A percentile compares a stretch with the other conserved stretches of the same genome.
These are phyloP conservation scores for Rhabditophanes sp. DNA, from an alignment of 2,888 invertebrate species.

Conservation along the genomic window DNA sequence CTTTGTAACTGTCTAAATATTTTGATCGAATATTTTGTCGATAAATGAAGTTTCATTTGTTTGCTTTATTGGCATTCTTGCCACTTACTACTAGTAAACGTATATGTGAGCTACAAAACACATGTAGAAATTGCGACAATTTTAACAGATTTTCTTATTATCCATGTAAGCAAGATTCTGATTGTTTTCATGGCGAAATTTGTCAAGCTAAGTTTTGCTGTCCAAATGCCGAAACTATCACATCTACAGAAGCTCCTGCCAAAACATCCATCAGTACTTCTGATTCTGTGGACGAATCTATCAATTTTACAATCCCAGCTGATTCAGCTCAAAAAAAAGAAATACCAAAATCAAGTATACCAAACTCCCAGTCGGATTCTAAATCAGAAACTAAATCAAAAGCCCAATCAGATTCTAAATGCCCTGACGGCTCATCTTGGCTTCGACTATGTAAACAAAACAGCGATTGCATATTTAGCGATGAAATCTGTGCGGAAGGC, in stretches of 20 bases:
- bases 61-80: no score
- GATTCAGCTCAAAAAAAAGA: no score
- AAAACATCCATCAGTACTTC: no score
- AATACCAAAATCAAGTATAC: no score
- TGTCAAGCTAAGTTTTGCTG: conserved; percentile 16
- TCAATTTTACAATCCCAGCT: no score
- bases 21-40: neutral
- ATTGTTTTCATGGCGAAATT: conserved; percentile 13
- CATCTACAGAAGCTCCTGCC: no score
- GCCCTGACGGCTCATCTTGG: conserved; percentile 14
- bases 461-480: conserved; percentile 13
- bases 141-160: conserved; percentile 12
- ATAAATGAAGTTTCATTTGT: conserved; percentile 2
- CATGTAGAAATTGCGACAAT: conserved; percentile 9
- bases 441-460: conserved; percentile 10
- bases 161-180: conserved; percentile 8
- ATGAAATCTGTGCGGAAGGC: conserved; percentile 16
- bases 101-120: conserved; percentile 12
- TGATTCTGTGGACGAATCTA: no score
- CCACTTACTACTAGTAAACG: conserved; percentile 3
- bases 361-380: neutral
- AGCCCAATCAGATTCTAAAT: conserved; percentile 6
- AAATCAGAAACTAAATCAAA: conserved; percentile 1
- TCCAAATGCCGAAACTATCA: no score
- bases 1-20: neutral